These are phyloP conservation scores for Trichechus manatus DNA, from an alignment of 2,113 vertebrate genomes.

Conservation along the genomic window DNA sequence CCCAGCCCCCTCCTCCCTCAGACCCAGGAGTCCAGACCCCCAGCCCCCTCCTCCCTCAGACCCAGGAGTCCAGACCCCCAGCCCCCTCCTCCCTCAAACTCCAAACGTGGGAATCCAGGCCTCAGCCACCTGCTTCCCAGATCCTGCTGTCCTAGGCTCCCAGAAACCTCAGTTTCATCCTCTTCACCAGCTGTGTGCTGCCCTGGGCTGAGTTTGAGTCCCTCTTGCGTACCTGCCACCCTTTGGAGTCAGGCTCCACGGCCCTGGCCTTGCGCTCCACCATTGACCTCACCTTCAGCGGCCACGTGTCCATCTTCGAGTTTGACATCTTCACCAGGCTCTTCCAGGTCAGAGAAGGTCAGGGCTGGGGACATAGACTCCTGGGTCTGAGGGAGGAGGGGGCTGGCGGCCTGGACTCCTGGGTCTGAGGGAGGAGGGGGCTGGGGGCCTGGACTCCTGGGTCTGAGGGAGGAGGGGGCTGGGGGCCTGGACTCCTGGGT, in stretches of 20 bases:
- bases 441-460: neutral
- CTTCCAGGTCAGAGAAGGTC: constrained; percentile 90
- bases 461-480: neutral
- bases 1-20: neutral
- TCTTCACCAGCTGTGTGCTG: constrained; percentile 89
- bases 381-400: neutral
- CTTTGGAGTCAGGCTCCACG: constrained; percentile 89
- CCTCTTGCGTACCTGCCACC: constrained; percentile 86
- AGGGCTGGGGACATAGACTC: neutral
- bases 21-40: neutral
- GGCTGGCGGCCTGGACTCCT: neutral
- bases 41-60: neutral
- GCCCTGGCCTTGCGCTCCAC: constrained; percentile 92
- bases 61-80: neutral
- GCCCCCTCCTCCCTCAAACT: neutral
- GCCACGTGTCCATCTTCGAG: constrained; percentile 94
- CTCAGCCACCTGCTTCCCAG: neutral
- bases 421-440: neutral
- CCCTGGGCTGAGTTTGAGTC: constrained; percentile 90
- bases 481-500: neutral
- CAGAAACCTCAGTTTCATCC: neutral
- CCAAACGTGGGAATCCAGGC: neutral
- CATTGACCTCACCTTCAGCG: constrained; percentile 93
- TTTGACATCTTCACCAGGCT: constrained; percentile 95
- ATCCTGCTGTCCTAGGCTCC: too few relatives aligned